Evolutionary conservation across 2,797 vertebrate species (phyloP), one percentile per base, ranked within the genome.

Genomic region (Aratinga solstitialis): DNA sequence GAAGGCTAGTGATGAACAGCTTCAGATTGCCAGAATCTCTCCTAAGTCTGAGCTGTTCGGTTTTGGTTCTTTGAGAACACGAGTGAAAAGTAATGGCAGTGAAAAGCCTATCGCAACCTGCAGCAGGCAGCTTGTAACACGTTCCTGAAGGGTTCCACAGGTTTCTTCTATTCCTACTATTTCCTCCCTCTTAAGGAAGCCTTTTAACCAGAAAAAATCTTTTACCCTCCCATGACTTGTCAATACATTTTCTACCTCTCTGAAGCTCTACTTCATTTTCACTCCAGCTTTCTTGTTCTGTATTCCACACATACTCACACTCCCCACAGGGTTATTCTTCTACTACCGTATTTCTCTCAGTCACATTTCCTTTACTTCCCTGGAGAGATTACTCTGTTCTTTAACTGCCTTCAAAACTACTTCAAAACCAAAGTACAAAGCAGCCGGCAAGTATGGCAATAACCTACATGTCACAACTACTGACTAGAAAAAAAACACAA

Each of bases 81-180:
- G 47, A 50, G 5, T 79, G 20, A 72, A 83, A 71, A 15, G 4
- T 13, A 74, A 18, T 9, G 11, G 68, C 10, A 68, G 11, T 4
- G 16, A 54, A 72, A 5, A 53, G 3, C 23, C 8, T 50, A 22
- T 7, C 50, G 32, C 68, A 61, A 29, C 23, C 72, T 50, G 26
- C 53, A 86, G 54, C 11, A 42, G 26, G 26, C 22, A 76, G 38
- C 22, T 20, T 81, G 9, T 13, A 26, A 30, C 3, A 6, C 1
- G 2, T 13, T 80, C n/a, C 47, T 38, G 13, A 73, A 74, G 9
- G 0, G 0, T 47, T 56, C 61, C 61, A 47, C 1, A 1, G 0
- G 0, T 78, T 74, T 90, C 27, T 40, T 21, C 56, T 40, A 17
- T 19, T 80, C 69, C 56, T 51, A 27, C 11, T 2, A 1, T 23